Evolutionary conservation across 2,888 invertebrate species (phyloP).

Genomic region (Rutpela maculata): DNA sequence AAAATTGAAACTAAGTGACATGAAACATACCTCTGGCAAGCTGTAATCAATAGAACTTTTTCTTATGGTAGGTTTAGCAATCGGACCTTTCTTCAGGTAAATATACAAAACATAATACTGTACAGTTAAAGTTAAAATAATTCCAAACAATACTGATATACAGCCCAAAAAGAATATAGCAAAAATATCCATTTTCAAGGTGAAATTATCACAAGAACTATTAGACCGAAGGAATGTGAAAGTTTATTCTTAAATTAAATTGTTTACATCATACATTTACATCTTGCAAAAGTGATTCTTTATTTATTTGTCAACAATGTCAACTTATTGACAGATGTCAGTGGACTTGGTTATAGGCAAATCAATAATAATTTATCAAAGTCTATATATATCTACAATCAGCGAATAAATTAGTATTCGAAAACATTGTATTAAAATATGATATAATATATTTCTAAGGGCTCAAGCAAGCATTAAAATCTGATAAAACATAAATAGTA

Average conservation of each 20-base stretch:
- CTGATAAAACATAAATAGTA: not conserved
- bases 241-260: slow-evolving; percentile 29
- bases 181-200: slow-evolving; percentile 69
- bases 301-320: slow-evolving; percentile 22
- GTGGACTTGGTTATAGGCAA: slow-evolving; percentile 1
- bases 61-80: slow-evolving; percentile 64
- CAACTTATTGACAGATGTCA: slow-evolving; percentile 13
- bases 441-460: not conserved
- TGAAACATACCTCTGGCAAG: slow-evolving; percentile 74
- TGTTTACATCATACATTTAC: slow-evolving; percentile 40
- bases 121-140: slow-evolving; percentile 75
- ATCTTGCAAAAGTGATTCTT: slow-evolving; percentile 28
- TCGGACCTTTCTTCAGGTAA: slow-evolving; percentile 73
- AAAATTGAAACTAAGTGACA: not conserved
- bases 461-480: not conserved
- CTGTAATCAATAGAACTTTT: slow-evolving; percentile 72
- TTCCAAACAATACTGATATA: slow-evolving; percentile 76
- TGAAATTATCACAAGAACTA: slow-evolving; percentile 56
- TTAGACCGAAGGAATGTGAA: slow-evolving; percentile 60
- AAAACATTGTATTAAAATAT: not conserved
- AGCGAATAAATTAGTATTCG: not conserved
- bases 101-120: slow-evolving; percentile 77
- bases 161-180: slow-evolving; percentile 74
- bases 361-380: slow-evolving; percentile 1
- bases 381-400: not conserved